phyloP scores from a whole-genome alignment of 2,888 invertebrate genomes.

The Oligia strigilis region DNA sequence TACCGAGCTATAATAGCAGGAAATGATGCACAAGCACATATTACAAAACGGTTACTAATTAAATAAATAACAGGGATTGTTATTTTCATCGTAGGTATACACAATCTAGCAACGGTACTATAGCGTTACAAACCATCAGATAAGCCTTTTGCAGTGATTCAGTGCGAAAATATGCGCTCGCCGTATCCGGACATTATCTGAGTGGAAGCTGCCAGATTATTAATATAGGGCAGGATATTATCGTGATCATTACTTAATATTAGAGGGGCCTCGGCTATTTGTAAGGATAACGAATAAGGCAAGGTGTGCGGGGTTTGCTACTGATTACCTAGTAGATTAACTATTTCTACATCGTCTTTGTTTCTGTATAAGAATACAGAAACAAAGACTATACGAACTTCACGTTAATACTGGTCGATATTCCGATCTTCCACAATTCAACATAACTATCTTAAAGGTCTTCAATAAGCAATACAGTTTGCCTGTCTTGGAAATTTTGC shows the following conservation, averaged over 20 bases:
- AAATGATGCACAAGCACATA: conserved; percentile 51
- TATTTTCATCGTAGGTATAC: conserved; percentile 9
- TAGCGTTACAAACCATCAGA: conserved; percentile 35
- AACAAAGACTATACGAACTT: too few species aligned
- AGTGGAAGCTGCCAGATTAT: conserved; percentile 48
- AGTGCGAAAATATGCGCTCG: conserved; percentile 58
- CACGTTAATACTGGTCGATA: conserved; percentile 14
- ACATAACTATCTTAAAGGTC: conserved; percentile 5
- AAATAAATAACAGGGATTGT: conserved; percentile 51
- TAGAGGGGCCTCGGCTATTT: conserved; percentile 9
- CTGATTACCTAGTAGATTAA: conserved; percentile 23
- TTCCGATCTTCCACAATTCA: background rate
- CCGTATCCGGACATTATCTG: conserved; percentile 65
- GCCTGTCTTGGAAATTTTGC: conserved; percentile 11
- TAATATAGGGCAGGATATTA: conserved; percentile 47
- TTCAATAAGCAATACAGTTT: conserved; percentile 12
- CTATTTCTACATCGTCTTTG: background rate
- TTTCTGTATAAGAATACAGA: background rate
- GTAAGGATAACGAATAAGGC: conserved; percentile 22
- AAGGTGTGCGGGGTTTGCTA: background rate
- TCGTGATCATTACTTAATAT: conserved; percentile 32
- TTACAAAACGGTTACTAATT: conserved; percentile 48
- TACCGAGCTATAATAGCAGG: conserved; percentile 34
- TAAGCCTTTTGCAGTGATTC: conserved; percentile 61
- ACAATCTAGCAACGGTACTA: conserved; percentile 23